Conservation (phyloP, 2,888 invertebrate species). For the Philopedon plagiatum region DNA sequence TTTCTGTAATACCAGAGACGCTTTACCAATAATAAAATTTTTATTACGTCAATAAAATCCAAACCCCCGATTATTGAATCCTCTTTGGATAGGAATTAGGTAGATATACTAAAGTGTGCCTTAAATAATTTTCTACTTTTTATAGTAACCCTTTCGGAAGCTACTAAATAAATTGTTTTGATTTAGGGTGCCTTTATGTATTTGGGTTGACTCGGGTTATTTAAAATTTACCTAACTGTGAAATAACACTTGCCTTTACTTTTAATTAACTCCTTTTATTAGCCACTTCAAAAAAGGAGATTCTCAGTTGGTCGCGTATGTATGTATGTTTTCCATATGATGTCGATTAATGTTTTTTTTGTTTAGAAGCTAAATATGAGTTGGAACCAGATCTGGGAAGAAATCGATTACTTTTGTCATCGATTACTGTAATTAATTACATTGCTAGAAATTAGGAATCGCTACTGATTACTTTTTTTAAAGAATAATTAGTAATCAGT, state of each 20-base stretch:
- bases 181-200: constrained; percentile 6
- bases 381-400: too few relatives aligned
- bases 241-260: background rate
- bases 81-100: constrained; percentile 10
- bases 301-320: too few relatives aligned
- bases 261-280: background rate
- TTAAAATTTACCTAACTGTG: background rate
- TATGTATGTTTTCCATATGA: too few relatives aligned
- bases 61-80: constrained; percentile 16
- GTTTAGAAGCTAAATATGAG: too few relatives aligned
- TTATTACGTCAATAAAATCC: constrained; percentile 21
- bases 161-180: constrained; percentile 18
- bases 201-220: background rate
- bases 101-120: constrained; percentile 17
- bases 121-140: constrained; percentile 10
- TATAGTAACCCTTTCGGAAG: constrained; percentile 6
- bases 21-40: constrained; percentile 18
- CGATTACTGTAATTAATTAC: too few relatives aligned
- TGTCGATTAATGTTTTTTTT: too few relatives aligned
- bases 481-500: too few relatives aligned
- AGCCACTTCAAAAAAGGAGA: background rate
- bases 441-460: too few relatives aligned
- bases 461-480: too few relatives aligned
- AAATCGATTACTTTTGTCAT: too few relatives aligned
- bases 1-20: constrained; percentile 21